phyloP scores from a whole-genome alignment of 2,888 invertebrate genomes.

The Sceliomorpha sp. region DNA sequence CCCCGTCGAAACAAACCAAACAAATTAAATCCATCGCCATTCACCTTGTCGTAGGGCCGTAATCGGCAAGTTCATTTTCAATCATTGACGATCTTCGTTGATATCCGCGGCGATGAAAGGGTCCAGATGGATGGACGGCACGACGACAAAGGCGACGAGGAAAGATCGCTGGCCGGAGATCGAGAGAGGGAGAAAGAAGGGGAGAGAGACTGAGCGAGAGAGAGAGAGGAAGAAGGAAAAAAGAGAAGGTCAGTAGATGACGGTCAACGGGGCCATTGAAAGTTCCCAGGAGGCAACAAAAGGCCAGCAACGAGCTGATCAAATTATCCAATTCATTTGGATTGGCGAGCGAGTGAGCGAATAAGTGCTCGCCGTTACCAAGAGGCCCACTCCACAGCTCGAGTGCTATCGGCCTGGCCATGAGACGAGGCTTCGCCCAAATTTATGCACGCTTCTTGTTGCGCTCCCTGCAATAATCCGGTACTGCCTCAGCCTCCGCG shows the following conservation, averaged over 20 bases:
- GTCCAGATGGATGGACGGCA: conserved; percentile 10
- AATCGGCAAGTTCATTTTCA: background rate
- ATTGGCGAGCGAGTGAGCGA: conserved; percentile 78
- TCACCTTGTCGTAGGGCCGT: background rate
- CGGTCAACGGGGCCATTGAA: conserved; percentile 76
- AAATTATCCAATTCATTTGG: conserved; percentile 81
- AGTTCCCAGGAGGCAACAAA: conserved; percentile 80
- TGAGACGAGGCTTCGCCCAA: conserved; percentile 70
- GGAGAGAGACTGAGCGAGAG: conserved; percentile 24
- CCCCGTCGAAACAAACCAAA: background rate
- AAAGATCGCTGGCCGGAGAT: conserved; percentile 18
- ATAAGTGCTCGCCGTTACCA: conserved; percentile 76
- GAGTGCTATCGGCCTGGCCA: conserved; percentile 69
- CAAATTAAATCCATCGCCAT: background rate
- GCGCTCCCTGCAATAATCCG: conserved; percentile 12
- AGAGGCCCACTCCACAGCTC: conserved; percentile 72
- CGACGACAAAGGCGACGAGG: conserved; percentile 16
- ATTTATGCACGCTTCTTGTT: conserved; percentile 71
- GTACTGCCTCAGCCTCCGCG: background rate
- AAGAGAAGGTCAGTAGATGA: conserved; percentile 66
- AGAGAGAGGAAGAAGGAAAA: too few relatives aligned
- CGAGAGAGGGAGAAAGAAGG: conserved; percentile 27
- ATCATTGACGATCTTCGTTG: conserved; percentile 2
- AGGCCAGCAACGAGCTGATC: conserved; percentile 80
- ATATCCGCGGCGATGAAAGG: conserved; percentile 13